These are phyloP conservation scores for Pseudorectes ferrugineus DNA, from an alignment of 2,113 vertebrate species.

Conservation along the genomic window DNA sequence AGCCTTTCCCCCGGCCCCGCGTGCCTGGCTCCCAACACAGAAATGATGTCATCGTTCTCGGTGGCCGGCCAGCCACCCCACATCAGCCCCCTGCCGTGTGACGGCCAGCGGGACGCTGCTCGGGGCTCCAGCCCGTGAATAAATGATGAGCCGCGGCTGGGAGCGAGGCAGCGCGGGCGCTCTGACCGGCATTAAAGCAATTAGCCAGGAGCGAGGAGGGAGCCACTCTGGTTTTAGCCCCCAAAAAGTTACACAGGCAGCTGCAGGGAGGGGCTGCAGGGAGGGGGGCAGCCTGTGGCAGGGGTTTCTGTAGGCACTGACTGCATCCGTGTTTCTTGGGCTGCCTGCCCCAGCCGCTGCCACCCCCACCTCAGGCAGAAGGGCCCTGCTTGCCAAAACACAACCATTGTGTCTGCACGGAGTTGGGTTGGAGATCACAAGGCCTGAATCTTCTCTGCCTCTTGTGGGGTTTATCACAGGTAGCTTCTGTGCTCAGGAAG, in stretches of 20 bases:
- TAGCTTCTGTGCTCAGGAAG: background rate
- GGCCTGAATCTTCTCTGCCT: background rate
- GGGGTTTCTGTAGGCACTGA: rapidly evolving
- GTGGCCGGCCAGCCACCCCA: conserved; percentile 48
- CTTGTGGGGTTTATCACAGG: background rate
- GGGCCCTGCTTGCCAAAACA: background rate
- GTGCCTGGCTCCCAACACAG: conserved; percentile 7
- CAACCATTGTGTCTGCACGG: background rate
- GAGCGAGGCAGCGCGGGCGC: conserved; percentile 16
- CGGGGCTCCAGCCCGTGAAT: conserved; percentile 54
- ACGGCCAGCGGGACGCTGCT: conserved; percentile 59
- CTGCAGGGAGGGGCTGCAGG: background rate
- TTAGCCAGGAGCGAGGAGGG: conserved; percentile 9
- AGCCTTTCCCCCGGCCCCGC: conserved; percentile 4
- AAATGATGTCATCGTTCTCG: conserved; percentile 72
- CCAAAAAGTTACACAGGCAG: background rate
- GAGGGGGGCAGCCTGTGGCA: background rate
- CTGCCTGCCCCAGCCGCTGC: background rate
- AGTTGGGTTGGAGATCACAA: background rate
- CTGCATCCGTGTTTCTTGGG: rapidly evolving
- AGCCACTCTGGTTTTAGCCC: background rate
- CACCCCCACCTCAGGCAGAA: background rate
- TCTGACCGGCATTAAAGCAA: conserved; percentile 57
- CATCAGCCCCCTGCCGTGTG: conserved; percentile 58
- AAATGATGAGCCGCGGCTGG: conserved; percentile 64